Percentiles rank a stretch among this genome's conserved stretches.
Evolutionary conservation across 2,888 invertebrate genomes (phyloP).

Genomic region (Anarsia innoxiella): DNA sequence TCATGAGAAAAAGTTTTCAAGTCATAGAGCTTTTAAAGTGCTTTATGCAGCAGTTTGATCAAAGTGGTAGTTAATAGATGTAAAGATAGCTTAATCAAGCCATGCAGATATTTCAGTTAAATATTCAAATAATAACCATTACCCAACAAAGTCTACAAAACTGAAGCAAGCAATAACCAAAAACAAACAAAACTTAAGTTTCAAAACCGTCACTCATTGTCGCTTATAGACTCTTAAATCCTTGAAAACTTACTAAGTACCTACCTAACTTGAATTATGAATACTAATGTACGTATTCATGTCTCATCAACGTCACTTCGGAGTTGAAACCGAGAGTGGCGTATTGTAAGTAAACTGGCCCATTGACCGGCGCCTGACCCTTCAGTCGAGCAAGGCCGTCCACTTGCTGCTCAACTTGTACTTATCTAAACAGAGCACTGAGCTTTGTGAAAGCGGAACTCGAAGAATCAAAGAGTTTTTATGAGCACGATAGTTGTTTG

Average conservation of each 20-base stretch:
- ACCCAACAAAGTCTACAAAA: too few species aligned
- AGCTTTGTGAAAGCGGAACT: neutral
- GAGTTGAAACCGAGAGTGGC: conserved; percentile 47
- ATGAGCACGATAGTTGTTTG: too few species aligned
- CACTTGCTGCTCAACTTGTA: conserved; percentile 24
- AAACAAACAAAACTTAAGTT: conserved; percentile 3
- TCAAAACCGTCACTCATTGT: neutral
- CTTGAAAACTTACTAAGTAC: conserved; percentile 8
- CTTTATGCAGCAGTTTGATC: too few species aligned
- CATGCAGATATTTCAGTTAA: too few species aligned
- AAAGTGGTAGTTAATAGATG: too few species aligned
- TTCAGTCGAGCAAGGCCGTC: conserved; percentile 48
- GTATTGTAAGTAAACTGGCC: conserved; percentile 39
- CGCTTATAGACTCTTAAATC: neutral
- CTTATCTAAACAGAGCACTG: neutral
- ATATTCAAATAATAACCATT: too few species aligned
- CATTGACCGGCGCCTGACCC: conserved; percentile 58
- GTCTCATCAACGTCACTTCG: conserved; percentile 16
- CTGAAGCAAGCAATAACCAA: neutral
- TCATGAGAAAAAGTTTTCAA: too few species aligned
- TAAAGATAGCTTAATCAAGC: too few species aligned
- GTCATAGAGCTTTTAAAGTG: too few species aligned
- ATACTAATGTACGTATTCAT: conserved; percentile 9
- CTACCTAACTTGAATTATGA: conserved; percentile 11
- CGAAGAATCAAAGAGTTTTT: too few species aligned